These are phyloP conservation scores for Sarcoramphus papa DNA, from an alignment of 2,797 vertebrate genomes.

Conservation along the genomic window DNA sequence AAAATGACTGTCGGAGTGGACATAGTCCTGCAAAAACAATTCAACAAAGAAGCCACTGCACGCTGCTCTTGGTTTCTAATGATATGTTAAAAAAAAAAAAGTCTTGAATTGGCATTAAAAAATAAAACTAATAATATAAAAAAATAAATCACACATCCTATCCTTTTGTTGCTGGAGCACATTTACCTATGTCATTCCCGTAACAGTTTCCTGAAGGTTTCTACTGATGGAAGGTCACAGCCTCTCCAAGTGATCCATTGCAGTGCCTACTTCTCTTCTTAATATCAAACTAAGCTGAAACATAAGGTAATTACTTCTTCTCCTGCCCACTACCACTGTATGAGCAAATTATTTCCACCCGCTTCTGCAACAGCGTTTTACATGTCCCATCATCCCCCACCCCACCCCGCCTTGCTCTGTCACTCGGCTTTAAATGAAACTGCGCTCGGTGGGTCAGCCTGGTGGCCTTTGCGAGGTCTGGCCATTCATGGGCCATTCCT, in stretches of 20 bases:
- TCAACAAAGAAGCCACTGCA: not conserved
- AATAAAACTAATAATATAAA: not conserved
- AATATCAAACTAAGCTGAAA: not conserved
- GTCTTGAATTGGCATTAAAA: not conserved
- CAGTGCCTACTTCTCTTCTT: not conserved
- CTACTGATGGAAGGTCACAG: not conserved
- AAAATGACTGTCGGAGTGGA: not conserved
- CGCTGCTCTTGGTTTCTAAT: not conserved
- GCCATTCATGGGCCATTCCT: accelerated
- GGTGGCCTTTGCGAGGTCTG: accelerated
- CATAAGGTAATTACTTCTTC: not conserved
- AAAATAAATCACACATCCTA: not conserved
- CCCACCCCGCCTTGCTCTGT: not conserved
- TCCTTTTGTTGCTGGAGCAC: not conserved
- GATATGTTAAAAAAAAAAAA: not conserved
- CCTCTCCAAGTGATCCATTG: not conserved
- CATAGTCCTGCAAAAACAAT: not conserved
- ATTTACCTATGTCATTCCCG: not conserved
- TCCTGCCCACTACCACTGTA: not conserved
- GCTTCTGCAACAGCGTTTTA: not conserved
- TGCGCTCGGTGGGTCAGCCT: accelerated
- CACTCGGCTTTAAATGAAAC: not conserved
- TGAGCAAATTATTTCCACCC: not conserved
- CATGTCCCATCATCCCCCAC: not conserved
- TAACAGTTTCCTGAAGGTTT: not conserved